Percentiles rank a stretch among this genome's conserved stretches.
Evolutionary conservation across 2,888 invertebrate genomes (phyloP).

Genomic region (Xestia ashworthii): DNA sequence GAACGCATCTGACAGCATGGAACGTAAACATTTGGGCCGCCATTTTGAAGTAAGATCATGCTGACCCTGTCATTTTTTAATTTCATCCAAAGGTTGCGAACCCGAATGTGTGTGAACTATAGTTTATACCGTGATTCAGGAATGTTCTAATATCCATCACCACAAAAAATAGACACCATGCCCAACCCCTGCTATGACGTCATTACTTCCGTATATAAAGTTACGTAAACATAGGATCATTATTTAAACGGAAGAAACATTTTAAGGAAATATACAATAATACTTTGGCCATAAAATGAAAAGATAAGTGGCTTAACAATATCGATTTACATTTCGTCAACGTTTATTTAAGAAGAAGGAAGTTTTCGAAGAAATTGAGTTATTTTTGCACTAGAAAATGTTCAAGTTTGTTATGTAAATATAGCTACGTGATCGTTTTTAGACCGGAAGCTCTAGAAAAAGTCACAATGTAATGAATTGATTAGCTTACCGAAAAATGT

Average conservation of each 20-base stretch:
- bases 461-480: background rate
- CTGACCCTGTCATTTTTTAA: too few relatives aligned
- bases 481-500: background rate
- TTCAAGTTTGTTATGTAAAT: background rate
- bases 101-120: too few relatives aligned
- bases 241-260: conserved; percentile 32
- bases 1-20: too few relatives aligned
- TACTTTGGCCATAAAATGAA: conserved; percentile 29
- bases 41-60: too few relatives aligned
- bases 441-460: background rate
- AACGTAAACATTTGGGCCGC: too few relatives aligned
- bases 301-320: conserved; percentile 46
- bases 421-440: background rate
- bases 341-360: background rate
- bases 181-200: conserved; percentile 4
- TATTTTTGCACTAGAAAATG: background rate
- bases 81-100: too few relatives aligned
- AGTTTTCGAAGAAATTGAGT: background rate
- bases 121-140: background rate
- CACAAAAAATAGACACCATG: background rate
- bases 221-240: conserved; percentile 43
- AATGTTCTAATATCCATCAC: background rate
- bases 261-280: conserved; percentile 37
- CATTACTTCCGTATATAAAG: conserved; percentile 38
- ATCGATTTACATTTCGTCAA: conserved; percentile 32